phyloP scores from a whole-genome alignment of 2,888 invertebrate species.

The Dicycla oo region DNA sequence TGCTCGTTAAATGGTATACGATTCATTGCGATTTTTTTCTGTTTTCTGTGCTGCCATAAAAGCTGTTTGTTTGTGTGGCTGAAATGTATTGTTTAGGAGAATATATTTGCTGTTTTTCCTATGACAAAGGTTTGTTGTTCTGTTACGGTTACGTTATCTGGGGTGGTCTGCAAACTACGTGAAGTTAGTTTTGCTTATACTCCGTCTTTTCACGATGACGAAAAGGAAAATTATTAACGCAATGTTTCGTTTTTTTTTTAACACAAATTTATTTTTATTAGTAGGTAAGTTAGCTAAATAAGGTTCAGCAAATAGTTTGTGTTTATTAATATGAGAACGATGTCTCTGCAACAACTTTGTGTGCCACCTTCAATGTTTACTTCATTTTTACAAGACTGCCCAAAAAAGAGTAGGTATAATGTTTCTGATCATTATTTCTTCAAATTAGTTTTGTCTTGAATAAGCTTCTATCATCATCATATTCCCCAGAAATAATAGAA shows the following conservation, averaged over 20 bases:
- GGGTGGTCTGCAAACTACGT: neutral
- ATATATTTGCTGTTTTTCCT: conserved; percentile 13
- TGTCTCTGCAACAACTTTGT: neutral
- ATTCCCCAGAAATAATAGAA: neutral
- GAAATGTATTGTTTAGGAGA: conserved; percentile 18
- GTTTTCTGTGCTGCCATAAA: conserved; percentile 10
- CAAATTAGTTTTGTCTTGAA: neutral
- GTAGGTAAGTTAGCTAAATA: neutral
- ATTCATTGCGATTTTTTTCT: conserved; percentile 36
- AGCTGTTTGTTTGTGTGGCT: conserved; percentile 12
- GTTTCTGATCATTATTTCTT: too few species aligned
- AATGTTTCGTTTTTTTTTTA: neutral
- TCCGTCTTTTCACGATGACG: neutral
- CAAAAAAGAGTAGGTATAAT: too few species aligned
- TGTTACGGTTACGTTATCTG: neutral
- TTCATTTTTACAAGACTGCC: too few species aligned
- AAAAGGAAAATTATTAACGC: neutral
- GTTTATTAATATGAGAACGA: neutral
- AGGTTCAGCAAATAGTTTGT: neutral
- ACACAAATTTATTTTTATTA: neutral
- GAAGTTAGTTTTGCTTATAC: neutral
- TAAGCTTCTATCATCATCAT: neutral
- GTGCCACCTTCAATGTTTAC: too few species aligned
- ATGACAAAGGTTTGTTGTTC: neutral
- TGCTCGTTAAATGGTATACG: conserved; percentile 29